Evolutionary conservation across 2,888 invertebrate species (phyloP).

Genomic region (Sinopyrophorus schimmeli): DNA sequence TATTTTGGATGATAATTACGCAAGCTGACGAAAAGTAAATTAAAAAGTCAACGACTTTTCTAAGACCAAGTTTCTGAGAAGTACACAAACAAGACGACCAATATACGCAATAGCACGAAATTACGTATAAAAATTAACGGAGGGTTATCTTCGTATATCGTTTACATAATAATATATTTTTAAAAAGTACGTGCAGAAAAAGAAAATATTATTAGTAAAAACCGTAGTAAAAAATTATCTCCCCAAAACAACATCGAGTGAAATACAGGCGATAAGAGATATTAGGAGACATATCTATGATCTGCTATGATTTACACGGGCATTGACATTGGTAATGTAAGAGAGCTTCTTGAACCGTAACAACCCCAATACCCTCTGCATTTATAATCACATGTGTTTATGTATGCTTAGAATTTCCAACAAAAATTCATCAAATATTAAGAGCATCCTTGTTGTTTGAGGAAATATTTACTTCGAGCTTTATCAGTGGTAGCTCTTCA

Average conservation of each 20-base stretch:
- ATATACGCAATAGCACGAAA: conserved; percentile 17
- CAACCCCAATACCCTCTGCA: conserved; percentile 13
- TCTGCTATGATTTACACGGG: conserved; percentile 25
- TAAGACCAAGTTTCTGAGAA: conserved; percentile 16
- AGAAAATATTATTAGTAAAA: conserved; percentile 20
- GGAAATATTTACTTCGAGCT: conserved; percentile 10
- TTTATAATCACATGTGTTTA: neutral
- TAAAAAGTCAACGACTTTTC: conserved; percentile 27
- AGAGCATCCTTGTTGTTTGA: conserved; percentile 15
- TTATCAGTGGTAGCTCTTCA: conserved; percentile 4
- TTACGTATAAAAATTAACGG: conserved; percentile 18
- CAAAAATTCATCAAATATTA: conserved; percentile 4
- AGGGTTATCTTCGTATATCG: conserved; percentile 23
- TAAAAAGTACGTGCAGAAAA: conserved; percentile 10
- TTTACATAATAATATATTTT: conserved; percentile 18
- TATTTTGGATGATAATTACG: conserved; percentile 24
- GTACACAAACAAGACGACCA: conserved; percentile 24
- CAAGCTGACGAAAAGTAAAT: conserved; percentile 24
- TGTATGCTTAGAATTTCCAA: conserved; percentile 13
- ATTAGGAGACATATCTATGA: conserved; percentile 14
- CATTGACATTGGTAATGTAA: conserved; percentile 29
- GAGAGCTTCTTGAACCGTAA: conserved; percentile 19
- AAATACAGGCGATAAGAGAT: conserved; percentile 11
- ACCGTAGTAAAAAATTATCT: conserved; percentile 13
- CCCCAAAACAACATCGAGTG: conserved; percentile 8